These are phyloP conservation scores for Pterobdella sp. DNA, from an alignment of 2,888 invertebrate species.

Conservation along the genomic window DNA sequence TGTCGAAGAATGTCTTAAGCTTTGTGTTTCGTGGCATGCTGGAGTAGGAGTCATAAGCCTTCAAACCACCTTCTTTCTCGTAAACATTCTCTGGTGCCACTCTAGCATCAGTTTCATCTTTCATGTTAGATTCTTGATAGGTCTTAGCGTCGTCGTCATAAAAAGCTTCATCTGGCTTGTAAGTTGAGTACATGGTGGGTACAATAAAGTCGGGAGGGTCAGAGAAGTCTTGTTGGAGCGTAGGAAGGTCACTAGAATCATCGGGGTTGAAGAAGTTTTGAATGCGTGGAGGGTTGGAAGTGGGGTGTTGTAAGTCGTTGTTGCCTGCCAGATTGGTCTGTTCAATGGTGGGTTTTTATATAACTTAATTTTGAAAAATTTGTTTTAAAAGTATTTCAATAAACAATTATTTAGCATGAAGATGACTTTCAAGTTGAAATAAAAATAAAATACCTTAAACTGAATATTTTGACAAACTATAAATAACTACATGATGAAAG, in stretches of 20 bases:
- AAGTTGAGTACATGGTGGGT: constrained; percentile 9
- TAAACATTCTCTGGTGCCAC: background rate
- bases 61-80: background rate
- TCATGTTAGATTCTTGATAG: background rate
- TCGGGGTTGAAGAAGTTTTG: constrained; percentile 7
- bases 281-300: background rate
- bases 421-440: too few relatives aligned
- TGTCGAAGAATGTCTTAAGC: constrained; percentile 5
- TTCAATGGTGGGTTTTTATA: too few relatives aligned
- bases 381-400: too few relatives aligned
- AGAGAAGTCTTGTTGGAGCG: background rate
- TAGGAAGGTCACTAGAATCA: background rate
- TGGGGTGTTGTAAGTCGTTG: too few relatives aligned
- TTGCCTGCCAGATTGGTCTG: background rate
- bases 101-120: background rate
- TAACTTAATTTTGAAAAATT: too few relatives aligned
- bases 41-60: constrained; percentile 4
- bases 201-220: background rate
- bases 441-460: too few relatives aligned
- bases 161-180: constrained; percentile 4
- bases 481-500: too few relatives aligned
- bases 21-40: constrained; percentile 6
- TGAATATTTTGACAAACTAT: too few relatives aligned
- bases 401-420: too few relatives aligned
- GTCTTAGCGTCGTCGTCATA: constrained; percentile 7